Percentiles rank a stretch among this genome's conserved stretches.
These are phyloP conservation scores for Tillus elongatus DNA, from an alignment of 2,888 invertebrate genomes.

Conservation along the genomic window DNA sequence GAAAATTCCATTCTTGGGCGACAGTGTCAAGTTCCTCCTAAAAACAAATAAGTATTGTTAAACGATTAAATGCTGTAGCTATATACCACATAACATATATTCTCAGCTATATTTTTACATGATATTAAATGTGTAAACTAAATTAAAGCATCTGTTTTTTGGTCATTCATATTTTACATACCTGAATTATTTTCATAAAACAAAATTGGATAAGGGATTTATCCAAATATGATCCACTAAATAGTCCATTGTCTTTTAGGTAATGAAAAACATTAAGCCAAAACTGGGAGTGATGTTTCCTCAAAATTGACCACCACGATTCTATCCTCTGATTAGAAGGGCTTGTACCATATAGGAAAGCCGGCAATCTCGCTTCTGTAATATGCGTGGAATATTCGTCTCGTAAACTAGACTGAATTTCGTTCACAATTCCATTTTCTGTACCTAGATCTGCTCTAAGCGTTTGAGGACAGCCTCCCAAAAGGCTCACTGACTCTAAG, in stretches of 20 bases:
- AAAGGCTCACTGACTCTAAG: neutral
- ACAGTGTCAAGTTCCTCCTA: no score
- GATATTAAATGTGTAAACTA: no score
- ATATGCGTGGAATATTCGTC: no score
- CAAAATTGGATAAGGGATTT: slow-evolving; percentile 12
- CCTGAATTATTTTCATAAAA: slow-evolving; percentile 11
- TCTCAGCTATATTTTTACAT: no score
- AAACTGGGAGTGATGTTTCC: slow-evolving; percentile 10
- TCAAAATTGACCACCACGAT: slow-evolving; percentile 12
- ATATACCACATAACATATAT: no score
- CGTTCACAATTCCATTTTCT: slow-evolving; percentile 6
- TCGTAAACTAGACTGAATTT: slow-evolving; percentile 6
- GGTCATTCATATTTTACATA: no score
- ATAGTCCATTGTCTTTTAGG: slow-evolving; percentile 9
- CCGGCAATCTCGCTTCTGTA: neutral
- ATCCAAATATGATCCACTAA: slow-evolving; percentile 8
- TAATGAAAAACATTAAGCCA: slow-evolving; percentile 10
- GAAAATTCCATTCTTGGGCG: no score
- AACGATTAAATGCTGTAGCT: no score
- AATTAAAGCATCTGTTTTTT: no score
- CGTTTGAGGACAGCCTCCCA: slow-evolving; percentile 1
- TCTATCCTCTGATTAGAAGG: slow-evolving; percentile 12
- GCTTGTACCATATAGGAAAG: slow-evolving; percentile 10
- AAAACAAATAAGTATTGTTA: no score
- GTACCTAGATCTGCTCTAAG: slow-evolving; percentile 8